Percentiles rank a stretch among this genome's conserved stretches.
phyloP scores from a whole-genome alignment of 2,113 vertebrate species.

The Planiliza haematocheilus region DNA sequence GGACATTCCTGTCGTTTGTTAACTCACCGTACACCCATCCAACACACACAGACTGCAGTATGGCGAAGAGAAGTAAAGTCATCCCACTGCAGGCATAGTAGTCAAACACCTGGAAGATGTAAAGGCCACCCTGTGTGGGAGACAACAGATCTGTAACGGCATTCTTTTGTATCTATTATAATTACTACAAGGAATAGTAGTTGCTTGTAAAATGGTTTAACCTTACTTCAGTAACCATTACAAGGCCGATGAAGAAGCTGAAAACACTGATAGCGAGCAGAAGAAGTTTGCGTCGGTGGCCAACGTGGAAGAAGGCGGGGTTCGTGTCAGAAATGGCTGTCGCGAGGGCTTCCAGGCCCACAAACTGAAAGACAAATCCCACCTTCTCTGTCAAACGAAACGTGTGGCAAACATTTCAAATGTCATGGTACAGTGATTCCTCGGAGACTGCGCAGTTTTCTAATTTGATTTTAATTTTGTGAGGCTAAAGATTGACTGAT shows the following conservation, averaged over 20 bases:
- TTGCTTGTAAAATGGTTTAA: background rate
- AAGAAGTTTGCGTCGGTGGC: conserved; percentile 83
- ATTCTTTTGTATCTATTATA: no score
- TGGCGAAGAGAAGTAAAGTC: conserved; percentile 91
- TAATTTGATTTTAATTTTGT: no score
- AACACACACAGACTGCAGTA: conserved; percentile 89
- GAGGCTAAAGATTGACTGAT: no score
- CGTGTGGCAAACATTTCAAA: background rate
- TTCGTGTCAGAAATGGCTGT: conserved; percentile 82
- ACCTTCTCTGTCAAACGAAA: no score
- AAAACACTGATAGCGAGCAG: conserved; percentile 75
- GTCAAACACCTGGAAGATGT: conserved; percentile 96
- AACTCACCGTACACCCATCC: conserved; percentile 96
- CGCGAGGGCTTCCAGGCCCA: conserved; percentile 81
- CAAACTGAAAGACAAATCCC: conserved; percentile 79
- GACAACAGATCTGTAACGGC: background rate
- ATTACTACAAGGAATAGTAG: background rate
- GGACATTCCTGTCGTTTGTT: background rate
- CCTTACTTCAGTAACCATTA: conserved; percentile 86
- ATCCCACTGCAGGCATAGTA: conserved; percentile 94
- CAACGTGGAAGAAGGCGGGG: conserved; percentile 79
- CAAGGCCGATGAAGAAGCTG: conserved; percentile 80
- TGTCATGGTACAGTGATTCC: no score
- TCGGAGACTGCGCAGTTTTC: no score
- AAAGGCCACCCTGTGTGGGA: conserved; percentile 90